These are phyloP conservation scores for Enteromius argenteus DNA, from an alignment of 2,797 vertebrate genomes.

Conservation along the genomic window DNA sequence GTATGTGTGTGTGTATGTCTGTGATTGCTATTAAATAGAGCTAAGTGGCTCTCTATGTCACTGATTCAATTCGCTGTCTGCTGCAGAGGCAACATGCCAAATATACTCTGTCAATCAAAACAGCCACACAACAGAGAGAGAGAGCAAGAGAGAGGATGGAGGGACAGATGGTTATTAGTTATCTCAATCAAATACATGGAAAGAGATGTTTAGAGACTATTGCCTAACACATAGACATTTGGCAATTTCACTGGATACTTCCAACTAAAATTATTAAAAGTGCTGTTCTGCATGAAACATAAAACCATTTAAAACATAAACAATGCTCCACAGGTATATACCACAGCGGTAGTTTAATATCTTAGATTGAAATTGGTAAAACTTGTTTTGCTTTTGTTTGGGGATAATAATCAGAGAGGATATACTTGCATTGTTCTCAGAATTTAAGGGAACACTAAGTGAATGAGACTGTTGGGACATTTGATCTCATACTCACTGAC, in stretches of 20 bases:
- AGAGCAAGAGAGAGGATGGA: constrained; percentile 9
- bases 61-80: constrained; percentile 55
- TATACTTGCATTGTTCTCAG: not conserved
- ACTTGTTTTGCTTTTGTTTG: constrained; percentile 19
- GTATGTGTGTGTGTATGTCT: not conserved
- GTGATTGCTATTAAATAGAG: constrained; percentile 61
- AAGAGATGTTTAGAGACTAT: constrained; percentile 39
- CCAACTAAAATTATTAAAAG: constrained; percentile 43
- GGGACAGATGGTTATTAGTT: constrained; percentile 52
- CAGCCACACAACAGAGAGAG: constrained; percentile 39
- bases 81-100: constrained; percentile 51
- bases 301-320: constrained; percentile 29
- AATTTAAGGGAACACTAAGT: not conserved
- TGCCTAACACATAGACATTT: constrained; percentile 45
- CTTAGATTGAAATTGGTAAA: constrained; percentile 32
- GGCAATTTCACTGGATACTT: constrained; percentile 37
- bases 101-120: constrained; percentile 57
- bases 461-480: not conserved
- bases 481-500: not conserved
- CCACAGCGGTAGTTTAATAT: constrained; percentile 1
- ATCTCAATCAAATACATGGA: constrained; percentile 48
- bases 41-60: constrained; percentile 55
- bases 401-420: constrained; percentile 24
- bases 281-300: constrained; percentile 29
- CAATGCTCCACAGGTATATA: not conserved